Evolutionary conservation across 2,797 vertebrate species (phyloP).

Genomic region (Esox lucius): DNA sequence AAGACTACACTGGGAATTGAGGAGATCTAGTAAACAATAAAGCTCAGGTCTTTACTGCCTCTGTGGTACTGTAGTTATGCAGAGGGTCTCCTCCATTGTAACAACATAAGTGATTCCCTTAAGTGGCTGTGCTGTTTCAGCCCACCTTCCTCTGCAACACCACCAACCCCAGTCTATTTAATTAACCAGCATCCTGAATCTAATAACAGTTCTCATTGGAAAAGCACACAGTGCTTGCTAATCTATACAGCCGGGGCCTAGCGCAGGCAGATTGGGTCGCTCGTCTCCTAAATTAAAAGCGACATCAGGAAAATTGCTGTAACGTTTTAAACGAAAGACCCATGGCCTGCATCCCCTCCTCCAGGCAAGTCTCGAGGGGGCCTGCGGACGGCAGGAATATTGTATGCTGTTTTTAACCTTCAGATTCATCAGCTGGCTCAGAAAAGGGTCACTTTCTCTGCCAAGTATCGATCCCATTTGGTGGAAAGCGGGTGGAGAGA

Average conservation of each 20-base stretch:
- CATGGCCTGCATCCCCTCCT: neutral
- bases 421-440: conserved; percentile 41
- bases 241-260: conserved; percentile 8
- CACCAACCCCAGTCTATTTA: conserved; percentile 46
- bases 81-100: neutral
- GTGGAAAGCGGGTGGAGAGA: conserved; percentile 29
- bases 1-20: no score
- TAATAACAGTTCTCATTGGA: conserved; percentile 48
- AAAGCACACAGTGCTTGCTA: conserved; percentile 10
- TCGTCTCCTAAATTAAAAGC: conserved; percentile 53
- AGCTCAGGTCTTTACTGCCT: neutral
- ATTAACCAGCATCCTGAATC: conserved; percentile 54
- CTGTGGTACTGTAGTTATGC: conserved; percentile 26
- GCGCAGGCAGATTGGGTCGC: neutral
- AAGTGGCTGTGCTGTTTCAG: conserved; percentile 27
- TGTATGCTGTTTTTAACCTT: conserved; percentile 60
- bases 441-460: conserved; percentile 52
- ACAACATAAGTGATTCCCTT: conserved; percentile 26
- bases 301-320: conserved; percentile 57
- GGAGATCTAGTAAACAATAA: neutral
- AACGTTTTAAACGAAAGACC: conserved; percentile 36
- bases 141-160: conserved; percentile 32
- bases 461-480: conserved; percentile 53
- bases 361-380: conserved; percentile 28
- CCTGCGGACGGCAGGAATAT: conserved; percentile 39